Conservation (phyloP, 2,888 invertebrate genomes). For the Lottia gigantea region DNA sequence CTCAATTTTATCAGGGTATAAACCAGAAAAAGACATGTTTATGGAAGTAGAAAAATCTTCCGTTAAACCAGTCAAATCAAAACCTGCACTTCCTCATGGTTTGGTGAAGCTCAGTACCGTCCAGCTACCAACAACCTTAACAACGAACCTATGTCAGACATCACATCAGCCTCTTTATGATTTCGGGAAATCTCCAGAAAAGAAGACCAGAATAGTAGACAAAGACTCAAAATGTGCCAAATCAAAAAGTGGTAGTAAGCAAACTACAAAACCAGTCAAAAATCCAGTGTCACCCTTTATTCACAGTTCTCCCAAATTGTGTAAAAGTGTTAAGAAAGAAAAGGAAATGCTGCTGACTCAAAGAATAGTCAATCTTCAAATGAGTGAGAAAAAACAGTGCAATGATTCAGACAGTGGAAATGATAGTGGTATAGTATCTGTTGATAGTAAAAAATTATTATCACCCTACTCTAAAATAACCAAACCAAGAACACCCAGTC, state of each 20-base stretch:
- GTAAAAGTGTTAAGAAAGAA: constrained; percentile 1
- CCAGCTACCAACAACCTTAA: neutral
- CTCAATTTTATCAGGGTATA: constrained; percentile 2
- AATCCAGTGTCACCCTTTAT: neutral
- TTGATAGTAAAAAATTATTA: constrained; percentile 52
- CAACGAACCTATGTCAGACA: neutral
- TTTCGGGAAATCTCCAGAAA: neutral
- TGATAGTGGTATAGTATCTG: constrained; percentile 63
- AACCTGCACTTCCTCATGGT: neutral
- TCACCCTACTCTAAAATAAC: constrained; percentile 69
- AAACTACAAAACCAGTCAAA: neutral
- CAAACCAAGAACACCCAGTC: constrained; percentile 63
- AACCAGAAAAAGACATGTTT: constrained; percentile 2
- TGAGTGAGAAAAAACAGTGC: neutral
- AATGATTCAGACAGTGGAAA: constrained; percentile 66
- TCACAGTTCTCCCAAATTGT: neutral
- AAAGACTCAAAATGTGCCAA: neutral
- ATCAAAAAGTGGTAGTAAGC: neutral
- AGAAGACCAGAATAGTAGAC: neutral
- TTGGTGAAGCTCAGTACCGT: constrained; percentile 6
- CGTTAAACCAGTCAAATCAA: neutral
- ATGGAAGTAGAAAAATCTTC: neutral
- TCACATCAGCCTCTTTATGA: neutral
- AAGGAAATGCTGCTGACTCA: neutral
- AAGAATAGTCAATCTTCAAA: neutral